These are phyloP conservation scores for Camelus dromedarius DNA, from an alignment of 2,113 vertebrate genomes.

Conservation along the genomic window DNA sequence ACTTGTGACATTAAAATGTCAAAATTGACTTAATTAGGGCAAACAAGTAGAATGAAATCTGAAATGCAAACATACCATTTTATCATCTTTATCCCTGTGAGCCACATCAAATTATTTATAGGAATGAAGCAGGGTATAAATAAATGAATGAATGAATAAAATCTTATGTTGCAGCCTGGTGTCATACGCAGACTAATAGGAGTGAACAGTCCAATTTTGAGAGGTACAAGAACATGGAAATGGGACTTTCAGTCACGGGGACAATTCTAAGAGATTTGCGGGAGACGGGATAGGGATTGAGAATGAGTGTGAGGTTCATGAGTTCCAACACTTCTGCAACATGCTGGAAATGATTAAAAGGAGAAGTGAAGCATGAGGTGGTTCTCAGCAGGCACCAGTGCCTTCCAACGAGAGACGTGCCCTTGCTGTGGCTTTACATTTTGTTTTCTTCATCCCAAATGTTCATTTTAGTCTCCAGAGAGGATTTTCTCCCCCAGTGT, in stretches of 20 bases:
- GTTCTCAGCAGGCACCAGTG: not conserved
- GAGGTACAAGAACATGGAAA: not conserved
- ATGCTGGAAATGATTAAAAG: conserved; percentile 28
- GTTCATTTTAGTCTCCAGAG: conserved; percentile 71
- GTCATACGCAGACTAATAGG: too few species aligned
- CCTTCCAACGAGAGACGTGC: not conserved
- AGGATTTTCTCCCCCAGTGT: conserved; percentile 53
- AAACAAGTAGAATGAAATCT: conserved; percentile 25
- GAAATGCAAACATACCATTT: conserved; percentile 47
- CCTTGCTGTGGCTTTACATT: conserved; percentile 32
- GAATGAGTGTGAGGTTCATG: not conserved
- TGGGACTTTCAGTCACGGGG: not conserved
- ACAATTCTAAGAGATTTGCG: not conserved
- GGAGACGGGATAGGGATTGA: not conserved
- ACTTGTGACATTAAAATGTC: conserved; percentile 61
- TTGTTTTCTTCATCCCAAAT: conserved; percentile 75
- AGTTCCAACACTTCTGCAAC: not conserved
- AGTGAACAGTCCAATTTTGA: not conserved
- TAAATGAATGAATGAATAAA: not conserved
- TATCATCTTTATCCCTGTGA: not conserved
- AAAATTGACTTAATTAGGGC: conserved; percentile 64
- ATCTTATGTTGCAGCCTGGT: not conserved
- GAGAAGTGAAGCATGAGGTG: not conserved
- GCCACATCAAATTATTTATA: not conserved
- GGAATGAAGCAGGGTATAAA: not conserved